Percentiles rank a stretch among this genome's conserved stretches.
phyloP scores from a whole-genome alignment of 2,797 vertebrate species.

The Cercopithecus mitis region DNA sequence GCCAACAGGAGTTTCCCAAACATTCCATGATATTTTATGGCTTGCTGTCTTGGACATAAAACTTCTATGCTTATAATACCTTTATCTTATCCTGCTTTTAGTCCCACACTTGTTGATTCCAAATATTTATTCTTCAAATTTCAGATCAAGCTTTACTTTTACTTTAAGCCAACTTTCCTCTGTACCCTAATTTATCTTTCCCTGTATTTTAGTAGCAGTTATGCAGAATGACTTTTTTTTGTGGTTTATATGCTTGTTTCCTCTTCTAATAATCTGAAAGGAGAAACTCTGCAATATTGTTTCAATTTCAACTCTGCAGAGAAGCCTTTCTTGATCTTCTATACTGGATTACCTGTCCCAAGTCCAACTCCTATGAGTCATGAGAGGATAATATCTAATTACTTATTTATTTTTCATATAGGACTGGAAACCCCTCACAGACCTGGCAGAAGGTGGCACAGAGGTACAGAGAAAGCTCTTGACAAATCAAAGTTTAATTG shows the following conservation, averaged over 20 bases:
- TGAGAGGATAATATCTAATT: neutral
- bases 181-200: neutral
- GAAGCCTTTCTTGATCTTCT: neutral
- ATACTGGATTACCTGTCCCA: neutral
- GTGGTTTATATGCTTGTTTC: neutral
- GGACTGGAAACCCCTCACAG: neutral
- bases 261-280: neutral
- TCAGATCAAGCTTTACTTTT: conserved; percentile 5
- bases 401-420: neutral
- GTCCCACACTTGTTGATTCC: neutral
- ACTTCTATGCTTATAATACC: neutral
- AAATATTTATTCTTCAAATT: conserved; percentile 8
- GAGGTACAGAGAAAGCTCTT: neutral
- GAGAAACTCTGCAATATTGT: neutral
- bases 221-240: neutral
- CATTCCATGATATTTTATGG: neutral
- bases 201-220: neutral
- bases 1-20: neutral
- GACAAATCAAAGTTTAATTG: neutral
- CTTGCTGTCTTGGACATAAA: neutral
- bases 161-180: neutral
- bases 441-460: neutral
- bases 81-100: neutral
- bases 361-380: neutral
- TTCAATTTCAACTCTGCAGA: neutral